A percentile compares a stretch with the other conserved stretches of the same genome.
Evolutionary conservation across 2,797 vertebrate genomes (phyloP).

Genomic region (Nasua narica): DNA sequence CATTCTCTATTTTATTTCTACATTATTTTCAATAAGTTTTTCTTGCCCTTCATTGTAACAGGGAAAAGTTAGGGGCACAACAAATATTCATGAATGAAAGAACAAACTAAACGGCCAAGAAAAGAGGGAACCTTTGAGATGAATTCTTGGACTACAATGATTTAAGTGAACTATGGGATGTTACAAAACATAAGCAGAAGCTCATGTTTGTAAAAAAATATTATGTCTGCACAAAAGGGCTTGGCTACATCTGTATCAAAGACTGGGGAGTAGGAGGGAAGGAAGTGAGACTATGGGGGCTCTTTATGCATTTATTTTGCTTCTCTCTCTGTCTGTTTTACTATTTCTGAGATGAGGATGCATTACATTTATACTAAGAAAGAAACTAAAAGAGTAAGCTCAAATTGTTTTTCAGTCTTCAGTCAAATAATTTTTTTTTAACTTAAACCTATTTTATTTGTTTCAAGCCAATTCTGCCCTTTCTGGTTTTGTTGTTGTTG

Average conservation of each 20-base stretch:
- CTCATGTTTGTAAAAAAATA: background rate
- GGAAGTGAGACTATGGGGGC: fast-evolving
- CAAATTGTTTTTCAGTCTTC: background rate
- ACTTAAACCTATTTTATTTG: background rate
- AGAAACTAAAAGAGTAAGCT: background rate
- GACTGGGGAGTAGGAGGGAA: too few species aligned
- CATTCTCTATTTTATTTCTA: background rate
- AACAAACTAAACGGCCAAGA: background rate
- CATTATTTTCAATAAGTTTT: background rate
- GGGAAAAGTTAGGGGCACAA: background rate
- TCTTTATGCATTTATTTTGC: background rate
- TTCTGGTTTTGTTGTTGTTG: background rate
- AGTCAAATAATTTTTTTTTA: background rate
- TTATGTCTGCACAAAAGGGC: background rate
- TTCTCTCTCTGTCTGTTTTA: background rate
- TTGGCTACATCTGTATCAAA: background rate
- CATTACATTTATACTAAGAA: background rate
- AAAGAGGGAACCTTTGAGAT: background rate
- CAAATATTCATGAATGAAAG: background rate
- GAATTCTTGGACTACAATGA: background rate
- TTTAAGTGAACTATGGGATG: background rate
- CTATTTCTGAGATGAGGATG: background rate
- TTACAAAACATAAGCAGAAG: background rate
- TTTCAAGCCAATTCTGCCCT: background rate
- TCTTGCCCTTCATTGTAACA: background rate